These are phyloP conservation scores for Drosophila pegasa DNA, from an alignment of 2,888 invertebrate genomes.

Conservation along the genomic window DNA sequence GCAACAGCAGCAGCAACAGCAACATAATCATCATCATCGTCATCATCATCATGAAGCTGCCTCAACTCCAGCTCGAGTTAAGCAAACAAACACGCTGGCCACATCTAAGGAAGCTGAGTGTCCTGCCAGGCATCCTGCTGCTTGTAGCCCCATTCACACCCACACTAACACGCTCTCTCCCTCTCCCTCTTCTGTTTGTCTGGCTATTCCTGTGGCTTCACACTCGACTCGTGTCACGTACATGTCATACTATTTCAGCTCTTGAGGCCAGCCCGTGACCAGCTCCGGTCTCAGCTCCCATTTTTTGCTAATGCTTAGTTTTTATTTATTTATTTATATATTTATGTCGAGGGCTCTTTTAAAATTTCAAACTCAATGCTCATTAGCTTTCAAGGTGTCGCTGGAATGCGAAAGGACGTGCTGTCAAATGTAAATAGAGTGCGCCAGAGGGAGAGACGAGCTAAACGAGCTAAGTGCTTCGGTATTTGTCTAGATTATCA, in stretches of 20 bases:
- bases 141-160: slow-evolving; percentile 1
- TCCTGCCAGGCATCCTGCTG: slow-evolving; percentile 55
- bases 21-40: slow-evolving; percentile 13
- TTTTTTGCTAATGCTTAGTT: slow-evolving; percentile 52
- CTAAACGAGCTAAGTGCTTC: slow-evolving; percentile 2
- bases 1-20: slow-evolving; percentile 4
- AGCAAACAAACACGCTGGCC: slow-evolving; percentile 54
- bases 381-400: slow-evolving; percentile 27
- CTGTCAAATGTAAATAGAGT: neutral
- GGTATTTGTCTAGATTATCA: neutral
- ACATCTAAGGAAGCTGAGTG: slow-evolving; percentile 31
- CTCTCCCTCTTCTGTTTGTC: neutral
- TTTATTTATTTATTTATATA: slow-evolving; percentile 57
- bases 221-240: slow-evolving; percentile 66
- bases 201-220: slow-evolving; percentile 50
- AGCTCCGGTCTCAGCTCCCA: slow-evolving; percentile 14
- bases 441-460: neutral
- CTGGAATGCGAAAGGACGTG: neutral
- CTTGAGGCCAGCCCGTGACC: slow-evolving; percentile 3
- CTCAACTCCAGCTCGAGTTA: slow-evolving; percentile 16
- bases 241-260: slow-evolving; percentile 45
- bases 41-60: slow-evolving; percentile 26
- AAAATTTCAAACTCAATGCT: slow-evolving; percentile 24
- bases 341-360: slow-evolving; percentile 36
- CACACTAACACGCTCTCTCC: neutral